A percentile compares a stretch with the other conserved stretches of the same genome.
These are phyloP conservation scores for Dolomedes plantarius DNA, from an alignment of 2,888 invertebrate genomes.

Conservation along the genomic window DNA sequence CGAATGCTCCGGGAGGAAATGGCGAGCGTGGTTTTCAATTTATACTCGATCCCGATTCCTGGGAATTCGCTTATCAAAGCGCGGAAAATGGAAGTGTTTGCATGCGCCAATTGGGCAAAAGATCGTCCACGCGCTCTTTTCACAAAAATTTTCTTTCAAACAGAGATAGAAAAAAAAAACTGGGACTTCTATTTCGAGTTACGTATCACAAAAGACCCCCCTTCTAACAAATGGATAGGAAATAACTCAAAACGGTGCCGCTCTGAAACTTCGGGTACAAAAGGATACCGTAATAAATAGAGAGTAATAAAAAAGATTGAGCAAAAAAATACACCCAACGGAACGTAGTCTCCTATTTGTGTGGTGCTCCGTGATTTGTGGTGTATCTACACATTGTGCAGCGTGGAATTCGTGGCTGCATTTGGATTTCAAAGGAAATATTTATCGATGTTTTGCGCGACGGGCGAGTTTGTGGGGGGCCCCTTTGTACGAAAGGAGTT, in stretches of 20 bases:
- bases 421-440: slow-evolving; percentile 68
- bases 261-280: slow-evolving; percentile 37
- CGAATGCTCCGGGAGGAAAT: background rate
- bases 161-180: background rate
- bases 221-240: slow-evolving; percentile 49
- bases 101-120: slow-evolving; percentile 5
- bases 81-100: slow-evolving; percentile 11
- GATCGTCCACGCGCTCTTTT: background rate
- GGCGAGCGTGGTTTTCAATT: background rate
- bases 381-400: slow-evolving; percentile 37
- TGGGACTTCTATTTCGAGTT: slow-evolving; percentile 44
- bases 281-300: slow-evolving; percentile 63
- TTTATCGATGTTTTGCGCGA: slow-evolving; percentile 62
- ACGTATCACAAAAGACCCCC: slow-evolving; percentile 34
- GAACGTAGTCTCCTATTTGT: slow-evolving; percentile 40
- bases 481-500: slow-evolving; percentile 52
- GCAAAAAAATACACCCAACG: slow-evolving; percentile 13
- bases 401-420: slow-evolving; percentile 48
- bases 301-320: slow-evolving; percentile 12
- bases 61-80: slow-evolving; percentile 5
- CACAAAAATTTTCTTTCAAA: slow-evolving; percentile 9
- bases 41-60: background rate
- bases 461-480: slow-evolving; percentile 10
- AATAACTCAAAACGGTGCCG: slow-evolving; percentile 55
- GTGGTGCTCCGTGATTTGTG: slow-evolving; percentile 39